Evolutionary conservation across 2,797 vertebrate species (phyloP).

Genomic region (Otolemur crassicaudatus): DNA sequence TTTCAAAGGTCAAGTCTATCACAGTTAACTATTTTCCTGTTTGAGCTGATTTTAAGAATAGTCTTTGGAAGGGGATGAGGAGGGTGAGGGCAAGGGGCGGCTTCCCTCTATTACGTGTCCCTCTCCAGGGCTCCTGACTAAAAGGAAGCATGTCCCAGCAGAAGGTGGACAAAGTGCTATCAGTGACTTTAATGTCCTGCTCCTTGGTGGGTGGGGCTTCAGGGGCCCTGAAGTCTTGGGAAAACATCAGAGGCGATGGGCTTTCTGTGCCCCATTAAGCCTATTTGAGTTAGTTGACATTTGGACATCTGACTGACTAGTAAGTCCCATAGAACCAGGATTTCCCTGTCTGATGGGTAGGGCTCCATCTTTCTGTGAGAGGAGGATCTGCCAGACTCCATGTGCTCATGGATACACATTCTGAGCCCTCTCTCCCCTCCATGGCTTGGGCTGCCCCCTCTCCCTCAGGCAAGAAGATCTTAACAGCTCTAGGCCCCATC

Average conservation of each 20-base stretch:
- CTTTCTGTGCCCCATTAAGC: background rate
- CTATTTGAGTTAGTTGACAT: background rate
- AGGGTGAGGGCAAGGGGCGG: too few species aligned
- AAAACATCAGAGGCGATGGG: background rate
- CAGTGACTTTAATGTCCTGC: background rate
- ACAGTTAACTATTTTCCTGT: constrained; percentile 82
- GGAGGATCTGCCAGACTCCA: background rate
- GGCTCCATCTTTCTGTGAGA: background rate
- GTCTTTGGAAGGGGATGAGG: constrained; percentile 40
- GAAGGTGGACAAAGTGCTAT: background rate
- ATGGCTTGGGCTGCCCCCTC: background rate
- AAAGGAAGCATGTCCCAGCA: background rate
- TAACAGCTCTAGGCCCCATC: background rate
- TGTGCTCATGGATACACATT: background rate
- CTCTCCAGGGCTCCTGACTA: background rate
- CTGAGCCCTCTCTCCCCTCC: background rate
- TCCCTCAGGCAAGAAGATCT: background rate
- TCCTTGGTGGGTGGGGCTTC: background rate
- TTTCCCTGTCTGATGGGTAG: background rate
- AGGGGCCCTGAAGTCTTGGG: background rate
- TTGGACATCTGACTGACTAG: background rate
- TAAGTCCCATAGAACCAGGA: background rate
- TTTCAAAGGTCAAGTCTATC: constrained; percentile 86
- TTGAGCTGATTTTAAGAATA: constrained; percentile 77
- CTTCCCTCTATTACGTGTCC: background rate